Percentiles rank a stretch among this genome's conserved stretches.
Conservation (phyloP, 2,888 invertebrate species). For the Crossocerus cetratus region DNA sequence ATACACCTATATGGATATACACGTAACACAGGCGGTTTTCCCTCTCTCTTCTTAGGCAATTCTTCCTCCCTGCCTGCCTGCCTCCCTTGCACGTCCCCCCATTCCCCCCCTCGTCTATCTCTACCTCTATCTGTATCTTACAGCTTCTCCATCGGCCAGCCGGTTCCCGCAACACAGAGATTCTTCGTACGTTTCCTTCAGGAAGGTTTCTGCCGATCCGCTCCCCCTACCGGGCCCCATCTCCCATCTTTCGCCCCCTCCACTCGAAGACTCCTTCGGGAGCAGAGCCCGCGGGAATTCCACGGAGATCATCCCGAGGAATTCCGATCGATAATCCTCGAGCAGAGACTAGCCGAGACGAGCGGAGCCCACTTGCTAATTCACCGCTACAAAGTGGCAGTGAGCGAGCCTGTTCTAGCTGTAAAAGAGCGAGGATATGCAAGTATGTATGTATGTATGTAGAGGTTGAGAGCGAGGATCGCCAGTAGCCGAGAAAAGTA, state of each 20-base stretch:
- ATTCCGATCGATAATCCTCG: slow-evolving; percentile 17
- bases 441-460: too few relatives aligned
- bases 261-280: slow-evolving; percentile 21
- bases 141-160: slow-evolving; percentile 32
- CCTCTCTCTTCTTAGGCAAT: slow-evolving; percentile 25
- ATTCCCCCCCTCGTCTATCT: slow-evolving; percentile 28
- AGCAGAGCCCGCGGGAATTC: slow-evolving; percentile 26
- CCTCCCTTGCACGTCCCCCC: not conserved
- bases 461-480: too few relatives aligned
- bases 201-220: slow-evolving; percentile 20
- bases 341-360: too few relatives aligned
- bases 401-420: too few relatives aligned
- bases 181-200: slow-evolving; percentile 38
- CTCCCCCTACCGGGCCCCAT: too few relatives aligned
- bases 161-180: slow-evolving; percentile 27
- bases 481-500: too few relatives aligned
- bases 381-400: too few relatives aligned
- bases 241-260: slow-evolving; percentile 25
- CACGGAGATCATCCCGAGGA: slow-evolving; percentile 43
- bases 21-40: slow-evolving; percentile 24
- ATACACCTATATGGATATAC: slow-evolving; percentile 22
- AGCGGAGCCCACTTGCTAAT: too few relatives aligned
- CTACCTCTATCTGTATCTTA: slow-evolving; percentile 36
- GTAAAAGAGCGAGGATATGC: too few relatives aligned
- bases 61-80: slow-evolving; percentile 29